These are phyloP conservation scores for Cygnus olor DNA, from an alignment of 2,797 vertebrate genomes.

Conservation along the genomic window DNA sequence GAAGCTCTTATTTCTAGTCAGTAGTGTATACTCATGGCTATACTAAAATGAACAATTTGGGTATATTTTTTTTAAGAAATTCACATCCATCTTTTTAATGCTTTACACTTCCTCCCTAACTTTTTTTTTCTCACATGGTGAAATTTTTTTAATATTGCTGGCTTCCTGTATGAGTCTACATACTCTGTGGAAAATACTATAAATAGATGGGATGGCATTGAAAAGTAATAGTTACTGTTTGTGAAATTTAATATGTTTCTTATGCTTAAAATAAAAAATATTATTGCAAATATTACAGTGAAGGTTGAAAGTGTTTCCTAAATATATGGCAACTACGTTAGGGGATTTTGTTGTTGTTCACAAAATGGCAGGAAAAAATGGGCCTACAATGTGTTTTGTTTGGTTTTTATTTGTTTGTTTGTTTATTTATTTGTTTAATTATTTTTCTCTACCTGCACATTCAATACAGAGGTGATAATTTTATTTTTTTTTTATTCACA, in stretches of 20 bases:
- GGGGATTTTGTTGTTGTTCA: background rate
- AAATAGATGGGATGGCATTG: background rate
- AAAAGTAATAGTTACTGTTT: background rate
- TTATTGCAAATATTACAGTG: background rate
- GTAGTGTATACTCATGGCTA: background rate
- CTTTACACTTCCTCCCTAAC: background rate
- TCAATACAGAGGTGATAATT: conserved; percentile 28
- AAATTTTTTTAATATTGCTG: conserved; percentile 16
- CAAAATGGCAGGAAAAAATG: background rate
- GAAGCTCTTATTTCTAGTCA: background rate
- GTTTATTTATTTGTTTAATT: background rate
- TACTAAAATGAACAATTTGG: background rate
- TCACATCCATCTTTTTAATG: background rate
- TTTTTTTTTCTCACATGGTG: background rate
- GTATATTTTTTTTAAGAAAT: background rate
- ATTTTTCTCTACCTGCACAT: background rate
- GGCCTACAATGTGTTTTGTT: background rate
- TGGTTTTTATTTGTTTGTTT: no score
- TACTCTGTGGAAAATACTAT: background rate
- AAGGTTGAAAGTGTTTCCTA: background rate
- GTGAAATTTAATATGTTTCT: background rate
- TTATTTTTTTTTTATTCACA: conserved; percentile 1
- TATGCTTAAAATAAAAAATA: background rate
- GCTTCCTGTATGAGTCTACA: background rate
- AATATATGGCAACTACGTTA: background rate